Base-by-base conservation (phyloP, 1,140 invertebrate species). In the Ganaspis sp. region DNA sequence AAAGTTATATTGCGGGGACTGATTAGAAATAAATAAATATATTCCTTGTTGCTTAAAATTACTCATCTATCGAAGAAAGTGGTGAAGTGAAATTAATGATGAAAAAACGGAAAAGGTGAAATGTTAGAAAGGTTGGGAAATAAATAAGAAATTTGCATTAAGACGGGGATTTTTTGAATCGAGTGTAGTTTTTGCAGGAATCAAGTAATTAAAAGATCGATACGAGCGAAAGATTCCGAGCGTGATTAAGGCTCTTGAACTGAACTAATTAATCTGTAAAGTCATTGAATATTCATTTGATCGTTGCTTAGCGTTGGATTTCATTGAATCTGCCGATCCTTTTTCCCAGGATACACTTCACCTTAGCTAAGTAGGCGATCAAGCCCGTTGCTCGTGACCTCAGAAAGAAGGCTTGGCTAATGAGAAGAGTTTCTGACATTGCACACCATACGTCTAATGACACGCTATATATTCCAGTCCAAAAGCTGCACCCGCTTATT, bases 391-490 rank as follows among this genome's bases (percentile, higher is more conserved):
- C 54, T 64, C 54, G 54, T 64, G 54, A 64, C 54, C 54, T 29
- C 23, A 64, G 54, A 64, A 64, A 64, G 54, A 64, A 64, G 54
- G 54, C 54, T 64, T 64, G 54, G 54, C 54, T 64, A 64, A 64
- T 64, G 54, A 64, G 54, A 64, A 64, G 23, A 64, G 21, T 64
- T 64, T 64, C 54, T 64, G 54, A 64, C 54, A 64, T 64, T 64
- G 54, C 23, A 64, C 54, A 29, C 54, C 21, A 64, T 64, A 64
- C 11, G 29, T 64, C 54, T 64, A 64, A 64, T 64, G 54, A 64
- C 54, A 64, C 23, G 23, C 21, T 64, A 15, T 29, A 15, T 29
- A 64, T 23, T 64, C 21, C 21, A 21, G 53, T 19, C 11, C 0
- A 49, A 49, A 49, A 49, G 38, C 1, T 40, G 38, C 38, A 40